A percentile compares a stretch with the other conserved stretches of the same genome.
Conservation (phyloP, 1,140 invertebrate species). For the Calephelis virginiensis region DNA sequence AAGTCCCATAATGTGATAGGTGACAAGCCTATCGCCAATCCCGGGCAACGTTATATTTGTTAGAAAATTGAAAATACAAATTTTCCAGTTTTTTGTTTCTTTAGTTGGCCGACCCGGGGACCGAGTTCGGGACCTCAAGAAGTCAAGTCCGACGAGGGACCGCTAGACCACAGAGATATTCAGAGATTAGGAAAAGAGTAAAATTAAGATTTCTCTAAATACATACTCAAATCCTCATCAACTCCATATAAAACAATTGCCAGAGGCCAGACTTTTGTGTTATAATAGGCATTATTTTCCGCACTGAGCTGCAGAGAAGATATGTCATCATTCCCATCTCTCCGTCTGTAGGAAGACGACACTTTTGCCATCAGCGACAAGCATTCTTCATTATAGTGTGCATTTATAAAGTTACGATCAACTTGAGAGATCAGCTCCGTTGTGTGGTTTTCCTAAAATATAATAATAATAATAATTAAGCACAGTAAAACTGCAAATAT, state of each 20-base stretch:
- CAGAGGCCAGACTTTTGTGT: slow-evolving; percentile 49
- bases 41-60: too few species aligned
- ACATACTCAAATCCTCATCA: slow-evolving; percentile 40
- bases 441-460: neutral
- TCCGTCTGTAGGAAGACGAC: slow-evolving; percentile 10
- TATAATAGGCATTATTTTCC: slow-evolving; percentile 40
- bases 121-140: too few species aligned
- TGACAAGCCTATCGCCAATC: too few species aligned
- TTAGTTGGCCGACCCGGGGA: too few species aligned
- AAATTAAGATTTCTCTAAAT: neutral
- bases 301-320: slow-evolving; percentile 18
- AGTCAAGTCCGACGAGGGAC: too few species aligned
- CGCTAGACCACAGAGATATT: too few species aligned
- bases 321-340: neutral
- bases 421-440: slow-evolving; percentile 27
- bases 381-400: slow-evolving; percentile 50
- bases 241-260: slow-evolving; percentile 52
- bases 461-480: too few species aligned
- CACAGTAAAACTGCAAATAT: too few species aligned
- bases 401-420: slow-evolving; percentile 53
- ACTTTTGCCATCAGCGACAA: slow-evolving; percentile 28
- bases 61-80: too few species aligned
- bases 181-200: too few species aligned
- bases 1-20: too few species aligned
- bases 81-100: too few species aligned